Evolutionary conservation across 2,113 vertebrate species (phyloP).

Genomic region (Polyodon spathula): DNA sequence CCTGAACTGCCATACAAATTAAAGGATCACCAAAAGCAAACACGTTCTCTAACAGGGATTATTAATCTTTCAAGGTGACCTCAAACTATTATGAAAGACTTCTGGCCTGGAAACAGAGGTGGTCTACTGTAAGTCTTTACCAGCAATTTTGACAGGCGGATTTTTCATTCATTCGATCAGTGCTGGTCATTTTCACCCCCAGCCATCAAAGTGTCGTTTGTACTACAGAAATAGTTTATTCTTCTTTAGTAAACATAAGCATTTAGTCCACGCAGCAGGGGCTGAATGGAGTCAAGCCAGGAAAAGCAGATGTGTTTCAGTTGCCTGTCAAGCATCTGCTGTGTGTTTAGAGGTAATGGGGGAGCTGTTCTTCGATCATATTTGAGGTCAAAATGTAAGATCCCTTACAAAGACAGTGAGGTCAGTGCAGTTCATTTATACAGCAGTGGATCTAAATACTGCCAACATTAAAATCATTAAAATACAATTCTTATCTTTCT

Average conservation of each 20-base stretch:
- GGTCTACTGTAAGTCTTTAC: background rate
- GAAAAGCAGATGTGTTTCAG: constrained; percentile 47
- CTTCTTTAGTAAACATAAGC: constrained; percentile 39
- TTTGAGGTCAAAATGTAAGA: background rate
- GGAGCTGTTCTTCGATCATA: background rate
- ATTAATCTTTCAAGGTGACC: constrained; percentile 2
- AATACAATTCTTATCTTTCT: too few relatives aligned
- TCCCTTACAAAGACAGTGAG: too few relatives aligned
- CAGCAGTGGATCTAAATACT: too few relatives aligned
- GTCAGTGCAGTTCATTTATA: too few relatives aligned
- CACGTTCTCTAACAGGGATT: background rate
- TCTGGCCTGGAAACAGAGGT: background rate
- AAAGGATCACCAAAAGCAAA: background rate
- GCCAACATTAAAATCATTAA: too few relatives aligned
- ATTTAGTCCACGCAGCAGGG: constrained; percentile 32
- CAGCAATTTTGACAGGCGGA: constrained; percentile 2
- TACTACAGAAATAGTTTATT: constrained; percentile 36
- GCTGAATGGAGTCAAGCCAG: constrained; percentile 27
- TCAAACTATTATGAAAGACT: background rate
- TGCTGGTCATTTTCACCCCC: constrained; percentile 1
- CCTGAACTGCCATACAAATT: background rate
- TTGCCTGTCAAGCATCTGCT: constrained; percentile 34
- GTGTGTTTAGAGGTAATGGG: background rate
- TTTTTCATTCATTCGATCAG: constrained; percentile 22
- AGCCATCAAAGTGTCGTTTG: constrained; percentile 41